These are phyloP conservation scores for Chionomys nivalis DNA, from an alignment of 2,113 vertebrate species.

Conservation along the genomic window DNA sequence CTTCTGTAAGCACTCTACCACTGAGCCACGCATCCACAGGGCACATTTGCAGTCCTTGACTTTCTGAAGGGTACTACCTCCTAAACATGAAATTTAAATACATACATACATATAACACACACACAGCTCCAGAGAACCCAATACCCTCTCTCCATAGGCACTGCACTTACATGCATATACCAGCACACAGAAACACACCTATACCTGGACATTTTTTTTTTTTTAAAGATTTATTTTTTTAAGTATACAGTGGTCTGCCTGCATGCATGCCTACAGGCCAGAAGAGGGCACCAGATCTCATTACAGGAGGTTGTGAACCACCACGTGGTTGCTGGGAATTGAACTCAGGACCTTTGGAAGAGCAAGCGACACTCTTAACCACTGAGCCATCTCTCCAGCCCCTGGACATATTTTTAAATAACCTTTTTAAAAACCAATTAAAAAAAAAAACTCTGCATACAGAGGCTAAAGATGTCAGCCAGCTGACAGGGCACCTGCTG, in stretches of 20 bases:
- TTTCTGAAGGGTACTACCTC: background rate
- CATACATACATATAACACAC: background rate
- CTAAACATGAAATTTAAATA: background rate
- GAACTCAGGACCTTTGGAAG: too few species aligned
- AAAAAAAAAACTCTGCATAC: background rate
- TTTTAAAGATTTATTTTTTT: too few species aligned
- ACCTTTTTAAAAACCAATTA: too few species aligned
- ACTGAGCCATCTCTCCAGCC: too few species aligned
- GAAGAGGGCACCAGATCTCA: too few species aligned
- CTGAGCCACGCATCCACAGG: background rate
- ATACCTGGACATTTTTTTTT: too few species aligned
- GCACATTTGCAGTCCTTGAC: background rate
- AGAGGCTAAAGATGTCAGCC: background rate
- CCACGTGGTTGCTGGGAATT: too few species aligned
- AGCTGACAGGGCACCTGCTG: background rate
- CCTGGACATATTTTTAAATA: background rate
- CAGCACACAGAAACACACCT: background rate
- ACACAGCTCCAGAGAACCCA: background rate
- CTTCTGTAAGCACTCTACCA: background rate
- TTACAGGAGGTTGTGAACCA: too few species aligned
- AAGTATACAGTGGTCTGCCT: too few species aligned
- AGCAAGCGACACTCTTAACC: too few species aligned
- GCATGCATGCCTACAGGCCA: too few species aligned
- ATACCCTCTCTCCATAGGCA: background rate
- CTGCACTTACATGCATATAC: background rate